phyloP scores from a whole-genome alignment of 2,888 invertebrate genomes.

The Anarsia innoxiella region DNA sequence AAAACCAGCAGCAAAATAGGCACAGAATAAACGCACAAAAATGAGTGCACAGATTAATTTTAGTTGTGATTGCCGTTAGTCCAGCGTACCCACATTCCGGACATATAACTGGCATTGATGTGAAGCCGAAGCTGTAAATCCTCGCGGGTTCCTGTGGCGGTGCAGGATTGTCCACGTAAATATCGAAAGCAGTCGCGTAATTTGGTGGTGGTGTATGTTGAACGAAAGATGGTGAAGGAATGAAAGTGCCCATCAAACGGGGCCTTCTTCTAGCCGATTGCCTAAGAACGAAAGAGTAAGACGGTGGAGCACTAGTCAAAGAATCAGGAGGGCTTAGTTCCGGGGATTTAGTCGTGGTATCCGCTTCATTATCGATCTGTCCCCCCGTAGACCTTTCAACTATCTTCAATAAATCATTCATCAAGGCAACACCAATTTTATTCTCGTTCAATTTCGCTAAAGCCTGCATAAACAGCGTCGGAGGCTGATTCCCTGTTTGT shows the following conservation, averaged over 20 bases:
- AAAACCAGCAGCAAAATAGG: constrained; percentile 63
- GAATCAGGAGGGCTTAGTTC: constrained; percentile 54
- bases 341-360: constrained; percentile 22
- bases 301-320: constrained; percentile 57
- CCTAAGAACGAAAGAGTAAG: constrained; percentile 60
- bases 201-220: constrained; percentile 61
- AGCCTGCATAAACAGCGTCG: constrained; percentile 47
- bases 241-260: constrained; percentile 58
- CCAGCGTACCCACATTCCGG: constrained; percentile 58
- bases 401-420: not conserved
- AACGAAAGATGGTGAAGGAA: constrained; percentile 61
- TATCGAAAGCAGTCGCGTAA: constrained; percentile 60
- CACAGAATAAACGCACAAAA: constrained; percentile 54
- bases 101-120: constrained; percentile 49
- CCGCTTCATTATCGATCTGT: too few species aligned
- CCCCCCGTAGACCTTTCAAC: not conserved
- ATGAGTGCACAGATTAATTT: constrained; percentile 59
- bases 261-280: constrained; percentile 56
- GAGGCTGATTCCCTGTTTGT: constrained; percentile 30
- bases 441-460: constrained; percentile 46
- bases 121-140: constrained; percentile 47
- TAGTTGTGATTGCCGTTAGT: constrained; percentile 43
- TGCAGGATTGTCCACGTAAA: constrained; percentile 50
- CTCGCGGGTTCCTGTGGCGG: constrained; percentile 40
- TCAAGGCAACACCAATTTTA: constrained; percentile 25